Evolutionary conservation across 37 sponge, comb jelly and placozoan genomes (phyloP), one percentile per base, ranked within the genome.

Genomic region (Halisarca cf. caerulea): DNA sequence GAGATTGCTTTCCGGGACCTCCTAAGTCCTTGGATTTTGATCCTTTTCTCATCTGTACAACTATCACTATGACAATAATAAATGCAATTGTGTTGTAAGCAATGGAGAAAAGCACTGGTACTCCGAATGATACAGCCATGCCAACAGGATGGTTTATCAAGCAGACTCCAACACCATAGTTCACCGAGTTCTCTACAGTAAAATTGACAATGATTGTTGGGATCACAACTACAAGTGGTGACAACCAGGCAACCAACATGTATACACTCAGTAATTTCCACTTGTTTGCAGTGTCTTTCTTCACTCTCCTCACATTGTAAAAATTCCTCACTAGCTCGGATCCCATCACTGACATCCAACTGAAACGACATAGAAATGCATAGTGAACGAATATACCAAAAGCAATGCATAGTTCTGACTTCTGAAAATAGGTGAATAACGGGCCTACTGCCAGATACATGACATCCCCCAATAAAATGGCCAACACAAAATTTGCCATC

Each of bases 131-230:
- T 8, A 83, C 84, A 47, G 79, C 73, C 66, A 68, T 25, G 7
- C 88, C 77, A 23, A 47, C 28, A 18, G 37, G 38, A 41, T 86
- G 80, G 53, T 83, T 91, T 2, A 91, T 87, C 91, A 88, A 91
- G 37, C 88, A 87, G 1, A 59, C 24, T 6, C 58, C 43, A 1
- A 82, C 82, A 45, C 86, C 89, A 73, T 89, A 89, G 7, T 77
- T 43, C 38, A 89, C 85, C 34, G 84, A 59, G 6, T 35, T 66
- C 20, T 71, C 30, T 0, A 73, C 57, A 15, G 86, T 51, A 51
- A 43, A 90, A 58, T 90, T 90, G 28, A 91, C 53, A 21, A 15
- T 53, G 32, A 91, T 71, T 20, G 64, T 73, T 0, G 83, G 27
- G 3, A 27, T 58, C 0, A 54, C 55, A 36, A 91, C 57, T 7